phyloP scores from a whole-genome alignment of 2,888 invertebrate species.

The Metellina segmentata region DNA sequence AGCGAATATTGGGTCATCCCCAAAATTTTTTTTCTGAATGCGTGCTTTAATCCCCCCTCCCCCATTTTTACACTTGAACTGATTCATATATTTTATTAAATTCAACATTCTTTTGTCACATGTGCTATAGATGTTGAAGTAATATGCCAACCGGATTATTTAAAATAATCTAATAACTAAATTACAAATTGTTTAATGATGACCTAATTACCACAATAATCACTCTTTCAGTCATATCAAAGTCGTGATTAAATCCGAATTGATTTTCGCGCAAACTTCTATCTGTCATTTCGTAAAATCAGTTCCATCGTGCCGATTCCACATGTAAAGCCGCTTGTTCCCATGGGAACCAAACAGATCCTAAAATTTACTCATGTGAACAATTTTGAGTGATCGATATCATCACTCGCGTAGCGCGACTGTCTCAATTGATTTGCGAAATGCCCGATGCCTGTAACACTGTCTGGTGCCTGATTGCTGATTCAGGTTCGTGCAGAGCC shows the following conservation, averaged over 20 bases:
- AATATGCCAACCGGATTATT: no score
- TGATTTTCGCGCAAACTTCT: constrained; percentile 3
- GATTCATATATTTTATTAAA: no score
- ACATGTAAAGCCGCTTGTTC: constrained; percentile 18
- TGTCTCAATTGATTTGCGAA: neutral
- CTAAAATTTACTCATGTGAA: constrained; percentile 23
- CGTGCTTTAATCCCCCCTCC: no score
- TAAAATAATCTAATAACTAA: no score
- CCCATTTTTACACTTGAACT: no score
- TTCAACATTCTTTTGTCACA: no score
- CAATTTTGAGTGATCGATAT: constrained; percentile 47
- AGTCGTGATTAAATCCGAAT: neutral
- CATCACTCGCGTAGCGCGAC: constrained; percentile 15
- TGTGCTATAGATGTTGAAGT: no score
- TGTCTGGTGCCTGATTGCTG: constrained; percentile 10
- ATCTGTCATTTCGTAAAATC: constrained; percentile 1
- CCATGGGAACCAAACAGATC: constrained; percentile 62
- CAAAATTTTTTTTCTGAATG: no score
- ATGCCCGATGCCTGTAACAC: constrained; percentile 1
- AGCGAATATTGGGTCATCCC: no score
- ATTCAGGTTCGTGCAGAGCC: neutral
- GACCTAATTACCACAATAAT: neutral
- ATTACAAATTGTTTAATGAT: neutral
- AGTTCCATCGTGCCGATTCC: constrained; percentile 15
- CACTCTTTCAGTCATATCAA: neutral